A percentile compares a stretch with the other conserved stretches of the same genome.
These are phyloP conservation scores for Drosophila ironensis DNA, from an alignment of 1,140 invertebrate genomes.

Conservation along the genomic window DNA sequence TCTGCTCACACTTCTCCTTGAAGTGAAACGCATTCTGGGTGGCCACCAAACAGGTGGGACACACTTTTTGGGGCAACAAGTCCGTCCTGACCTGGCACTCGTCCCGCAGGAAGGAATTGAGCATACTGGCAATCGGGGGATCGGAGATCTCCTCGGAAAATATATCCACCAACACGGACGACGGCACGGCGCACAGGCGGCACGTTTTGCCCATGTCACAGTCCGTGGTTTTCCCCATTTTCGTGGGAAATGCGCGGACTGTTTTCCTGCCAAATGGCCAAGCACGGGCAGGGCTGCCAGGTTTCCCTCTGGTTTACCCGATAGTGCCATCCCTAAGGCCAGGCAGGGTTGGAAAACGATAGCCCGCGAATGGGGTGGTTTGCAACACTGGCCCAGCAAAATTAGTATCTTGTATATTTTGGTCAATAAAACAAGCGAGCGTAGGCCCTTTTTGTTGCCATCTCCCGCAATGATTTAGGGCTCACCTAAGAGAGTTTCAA, in stretches of 20 bases:
- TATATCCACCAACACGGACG: conserved; percentile 14
- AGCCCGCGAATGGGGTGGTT: neutral
- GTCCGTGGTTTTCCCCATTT: neutral
- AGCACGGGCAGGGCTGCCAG: conserved; percentile 3
- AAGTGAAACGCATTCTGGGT: conserved; percentile 36
- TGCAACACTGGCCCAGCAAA: conserved; percentile 14
- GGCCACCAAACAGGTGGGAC: conserved; percentile 23
- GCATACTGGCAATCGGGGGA: conserved; percentile 24
- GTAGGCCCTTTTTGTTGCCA: conserved; percentile 41
- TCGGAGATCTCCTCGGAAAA: conserved; percentile 19
- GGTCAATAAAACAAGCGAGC: conserved; percentile 23
- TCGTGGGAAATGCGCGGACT: neutral
- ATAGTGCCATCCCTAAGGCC: neutral
- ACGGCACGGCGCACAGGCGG: conserved; percentile 16
- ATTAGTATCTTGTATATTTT: conserved; percentile 46
- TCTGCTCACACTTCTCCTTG: conserved; percentile 30
- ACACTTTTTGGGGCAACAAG: conserved; percentile 33
- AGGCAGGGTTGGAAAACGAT: neutral
- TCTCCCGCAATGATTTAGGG: conserved; percentile 40
- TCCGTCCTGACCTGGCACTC: conserved; percentile 14
- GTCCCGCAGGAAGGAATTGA: conserved; percentile 19
- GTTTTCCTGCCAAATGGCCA: conserved; percentile 4
- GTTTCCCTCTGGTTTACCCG: neutral
- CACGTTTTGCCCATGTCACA: conserved; percentile 5
- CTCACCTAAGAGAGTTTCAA: conserved; percentile 26